Conservation (phyloP, 2,113 vertebrate species). For the Miniopterus natalensis region DNA sequence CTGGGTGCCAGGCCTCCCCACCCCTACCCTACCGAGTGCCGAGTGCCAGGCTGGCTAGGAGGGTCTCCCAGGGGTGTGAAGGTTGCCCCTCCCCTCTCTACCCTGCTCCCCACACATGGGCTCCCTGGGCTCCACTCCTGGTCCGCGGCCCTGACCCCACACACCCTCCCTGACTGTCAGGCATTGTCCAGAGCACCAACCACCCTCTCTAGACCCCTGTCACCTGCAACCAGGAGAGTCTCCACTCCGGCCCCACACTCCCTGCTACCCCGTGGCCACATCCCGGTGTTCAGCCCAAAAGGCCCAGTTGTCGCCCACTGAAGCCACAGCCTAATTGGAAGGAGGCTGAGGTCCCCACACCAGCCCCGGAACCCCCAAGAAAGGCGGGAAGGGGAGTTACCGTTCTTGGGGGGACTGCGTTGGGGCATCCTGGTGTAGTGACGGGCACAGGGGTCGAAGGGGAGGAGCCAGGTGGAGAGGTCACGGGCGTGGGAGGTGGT, state of each 20-base stretch:
- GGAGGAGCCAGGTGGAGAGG: not conserved
- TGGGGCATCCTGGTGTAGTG: not conserved
- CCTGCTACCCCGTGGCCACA: accelerated
- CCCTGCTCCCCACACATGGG: not conserved
- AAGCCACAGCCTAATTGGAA: accelerated
- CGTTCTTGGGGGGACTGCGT: conserved; percentile 41
- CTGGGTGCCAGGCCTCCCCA: accelerated
- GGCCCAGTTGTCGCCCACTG: accelerated
- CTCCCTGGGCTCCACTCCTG: accelerated
- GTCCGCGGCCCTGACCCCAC: too few relatives aligned
- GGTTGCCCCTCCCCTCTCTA: accelerated
- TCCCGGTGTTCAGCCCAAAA: accelerated
- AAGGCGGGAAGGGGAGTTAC: conserved; percentile 8
- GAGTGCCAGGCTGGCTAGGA: accelerated
- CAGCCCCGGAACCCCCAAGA: accelerated
- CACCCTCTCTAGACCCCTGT: accelerated
- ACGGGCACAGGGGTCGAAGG: accelerated
- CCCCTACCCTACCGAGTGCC: accelerated
- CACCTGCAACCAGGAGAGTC: accelerated
- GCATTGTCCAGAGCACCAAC: accelerated
- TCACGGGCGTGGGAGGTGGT: accelerated
- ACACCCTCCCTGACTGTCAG: accelerated
- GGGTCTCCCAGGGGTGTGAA: not conserved
- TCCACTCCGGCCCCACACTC: accelerated
- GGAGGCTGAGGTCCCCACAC: accelerated